phyloP scores from a whole-genome alignment of 2,797 vertebrate species.

The Sebastes oblongus region DNA sequence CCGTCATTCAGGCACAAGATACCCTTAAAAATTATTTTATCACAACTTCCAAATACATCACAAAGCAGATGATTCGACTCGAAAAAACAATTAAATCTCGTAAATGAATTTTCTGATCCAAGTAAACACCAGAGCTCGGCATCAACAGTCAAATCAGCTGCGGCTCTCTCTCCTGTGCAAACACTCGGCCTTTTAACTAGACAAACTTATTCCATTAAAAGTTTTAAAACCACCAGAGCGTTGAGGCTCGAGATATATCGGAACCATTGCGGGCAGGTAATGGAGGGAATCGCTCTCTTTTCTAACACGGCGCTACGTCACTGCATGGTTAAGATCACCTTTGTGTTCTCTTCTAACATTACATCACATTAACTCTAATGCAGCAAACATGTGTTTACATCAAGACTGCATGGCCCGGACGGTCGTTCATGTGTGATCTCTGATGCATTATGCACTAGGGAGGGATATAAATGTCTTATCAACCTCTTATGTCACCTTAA shows the following conservation, averaged over 20 bases:
- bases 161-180: constrained; percentile 8
- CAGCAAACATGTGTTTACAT: too few relatives aligned
- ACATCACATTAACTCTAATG: background rate
- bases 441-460: background rate
- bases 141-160: constrained; percentile 25
- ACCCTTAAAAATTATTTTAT: background rate
- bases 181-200: constrained; percentile 17
- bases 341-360: background rate
- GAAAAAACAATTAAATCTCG: constrained; percentile 5
- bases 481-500: background rate
- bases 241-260: constrained; percentile 6
- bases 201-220: constrained; percentile 56
- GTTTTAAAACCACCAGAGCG: constrained; percentile 34
- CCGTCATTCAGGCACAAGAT: too few relatives aligned
- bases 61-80: background rate
- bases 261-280: background rate
- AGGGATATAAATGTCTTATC: background rate
- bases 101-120: constrained; percentile 14
- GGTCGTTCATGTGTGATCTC: too few relatives aligned
- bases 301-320: constrained; percentile 18
- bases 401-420: background rate
- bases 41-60: background rate
- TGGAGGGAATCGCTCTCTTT: constrained; percentile 21
- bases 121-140: constrained; percentile 9
- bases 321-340: constrained; percentile 4